Evolutionary conservation across 2,113 vertebrate genomes (phyloP).

Genomic region (Tachysurus vachellii): DNA sequence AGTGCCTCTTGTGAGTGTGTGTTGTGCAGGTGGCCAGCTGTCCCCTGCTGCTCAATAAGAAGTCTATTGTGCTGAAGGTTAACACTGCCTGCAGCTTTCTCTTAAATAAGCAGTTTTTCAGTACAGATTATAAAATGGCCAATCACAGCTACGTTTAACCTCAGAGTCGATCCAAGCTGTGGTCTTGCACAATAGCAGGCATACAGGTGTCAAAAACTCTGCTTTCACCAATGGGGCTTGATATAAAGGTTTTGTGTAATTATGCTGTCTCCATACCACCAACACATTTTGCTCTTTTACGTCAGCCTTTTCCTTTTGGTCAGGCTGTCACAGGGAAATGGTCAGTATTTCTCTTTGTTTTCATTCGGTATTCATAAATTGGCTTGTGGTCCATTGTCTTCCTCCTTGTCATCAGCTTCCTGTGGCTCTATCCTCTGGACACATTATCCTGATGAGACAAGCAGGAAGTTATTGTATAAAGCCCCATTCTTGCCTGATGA

Average conservation of each 20-base stretch:
- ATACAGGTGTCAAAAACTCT: neutral
- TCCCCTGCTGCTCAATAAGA: conserved; percentile 44
- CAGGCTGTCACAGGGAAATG: neutral
- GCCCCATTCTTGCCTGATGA: conserved; percentile 53
- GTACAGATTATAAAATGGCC: conserved; percentile 29
- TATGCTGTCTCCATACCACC: neutral
- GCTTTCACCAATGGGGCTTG: conserved; percentile 7
- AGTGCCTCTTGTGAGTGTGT: conserved; percentile 20
- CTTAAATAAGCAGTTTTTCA: conserved; percentile 45
- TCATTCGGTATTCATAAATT: neutral
- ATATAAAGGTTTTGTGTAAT: conserved; percentile 24
- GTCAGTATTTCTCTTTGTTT: conserved; percentile 2
- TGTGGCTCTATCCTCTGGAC: conserved; percentile 4
- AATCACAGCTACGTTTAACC: conserved; percentile 42
- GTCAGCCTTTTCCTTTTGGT: neutral
- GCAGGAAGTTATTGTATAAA: conserved; percentile 38
- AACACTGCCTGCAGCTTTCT: conserved; percentile 15
- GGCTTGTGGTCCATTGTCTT: neutral
- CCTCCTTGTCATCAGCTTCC: neutral
- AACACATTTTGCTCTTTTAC: neutral
- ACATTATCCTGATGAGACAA: conserved; percentile 28
- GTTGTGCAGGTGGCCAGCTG: conserved; percentile 28
- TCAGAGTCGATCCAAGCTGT: conserved; percentile 21
- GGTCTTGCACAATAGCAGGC: neutral
- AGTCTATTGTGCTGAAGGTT: conserved; percentile 43